phyloP scores from a whole-genome alignment of 2,113 vertebrate genomes.

The western clawed frog (Xenopus tropicalis) region UCB_Xtro_10.0 CM004443.2:159946501-159947000 shows the following conservation, averaged over 20 bases:
- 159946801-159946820: constrained; percentile 16
- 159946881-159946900: constrained; percentile 26
- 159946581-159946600: too few relatives aligned
- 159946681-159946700: too few relatives aligned
- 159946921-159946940: constrained; percentile 52
- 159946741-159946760: not conserved
- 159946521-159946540: too few relatives aligned
- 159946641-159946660: too few relatives aligned
- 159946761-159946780: constrained; percentile 7
- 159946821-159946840: constrained; percentile 25
- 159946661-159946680: too few relatives aligned
- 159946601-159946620: too few relatives aligned
- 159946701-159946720: too few relatives aligned
- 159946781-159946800: constrained; percentile 18
- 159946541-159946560: too few relatives aligned
- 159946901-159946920: constrained; percentile 47
- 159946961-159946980: constrained; percentile 40
- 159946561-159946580: too few relatives aligned
- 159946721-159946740: too few relatives aligned
- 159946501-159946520: too few relatives aligned
- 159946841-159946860: constrained; percentile 22
- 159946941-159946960: constrained; percentile 48
- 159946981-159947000: constrained; percentile 37
- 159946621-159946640: too few relatives aligned
- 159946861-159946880: constrained; percentile 35